Percentiles rank a stretch among this genome's conserved stretches.
These are phyloP conservation scores for Schizothorax lantsangensis DNA, from an alignment of 2,797 vertebrate species.

Conservation along the genomic window DNA sequence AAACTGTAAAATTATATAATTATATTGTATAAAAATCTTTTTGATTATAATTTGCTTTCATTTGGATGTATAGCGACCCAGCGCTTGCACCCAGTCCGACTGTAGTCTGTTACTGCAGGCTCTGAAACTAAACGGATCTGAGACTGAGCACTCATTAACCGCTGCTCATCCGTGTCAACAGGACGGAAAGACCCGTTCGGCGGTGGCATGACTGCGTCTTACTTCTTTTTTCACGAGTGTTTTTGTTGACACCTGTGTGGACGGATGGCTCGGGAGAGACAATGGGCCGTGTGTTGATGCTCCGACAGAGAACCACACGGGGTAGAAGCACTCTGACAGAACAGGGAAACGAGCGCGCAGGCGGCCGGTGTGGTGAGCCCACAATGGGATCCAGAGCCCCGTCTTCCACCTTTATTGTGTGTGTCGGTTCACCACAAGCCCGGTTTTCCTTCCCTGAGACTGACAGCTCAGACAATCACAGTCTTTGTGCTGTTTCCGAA, in stretches of 20 bases:
- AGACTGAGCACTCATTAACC: not conserved
- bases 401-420: conserved; percentile 72
- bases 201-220: not conserved
- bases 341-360: conserved; percentile 62
- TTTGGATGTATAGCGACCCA: not conserved
- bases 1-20: too few species aligned
- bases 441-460: conserved; percentile 69
- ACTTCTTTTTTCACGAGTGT: not conserved
- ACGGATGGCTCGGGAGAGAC: conserved; percentile 7
- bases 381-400: conserved; percentile 62
- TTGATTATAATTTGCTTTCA: not conserved
- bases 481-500: conserved; percentile 68
- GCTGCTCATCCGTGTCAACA: not conserved
- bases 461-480: conserved; percentile 72
- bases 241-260: not conserved
- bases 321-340: conserved; percentile 27
- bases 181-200: not conserved
- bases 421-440: conserved; percentile 66
- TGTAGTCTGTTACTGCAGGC: not conserved
- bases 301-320: conserved; percentile 8
- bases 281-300: conserved; percentile 46
- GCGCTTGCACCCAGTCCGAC: too few species aligned
- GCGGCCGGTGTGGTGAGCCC: conserved; percentile 68
- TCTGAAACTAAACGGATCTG: not conserved
- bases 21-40: not conserved